Evolutionary conservation across 2,113 vertebrate genomes (phyloP), one percentile per base, ranked within the genome.

Genomic region (Malurus alboscapulatus): DNA sequence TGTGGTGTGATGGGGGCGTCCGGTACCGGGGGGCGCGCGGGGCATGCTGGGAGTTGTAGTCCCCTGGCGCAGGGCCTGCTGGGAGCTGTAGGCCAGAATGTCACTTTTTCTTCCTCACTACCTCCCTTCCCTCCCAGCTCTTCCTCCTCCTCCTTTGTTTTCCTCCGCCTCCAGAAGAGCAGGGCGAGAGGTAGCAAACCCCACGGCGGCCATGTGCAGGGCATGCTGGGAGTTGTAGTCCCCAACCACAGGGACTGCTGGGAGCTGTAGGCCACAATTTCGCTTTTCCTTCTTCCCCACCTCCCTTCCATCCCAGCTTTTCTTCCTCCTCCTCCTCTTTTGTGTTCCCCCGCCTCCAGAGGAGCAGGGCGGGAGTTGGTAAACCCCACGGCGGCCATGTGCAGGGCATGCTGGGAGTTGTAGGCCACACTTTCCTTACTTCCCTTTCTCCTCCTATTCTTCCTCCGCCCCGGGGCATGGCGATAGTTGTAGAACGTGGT

Each of bases 51-150:
- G 82, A 66, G 16, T 8, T 74, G 82, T 66, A 74, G 82, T 57
- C 2, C 13, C 1, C 6, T 1, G 4, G 32, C 17, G n/a, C 40
- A 1, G 22, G 14, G 79, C 24, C 2, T 9, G 69, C 10, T 12
- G 83, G 83, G 76, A 45, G 27, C 0, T 73, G 66, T 38, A 57
- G 87, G n/a, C 24, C 5, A 3, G 10, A 0, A 6, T 21, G 51
- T n/a, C 18, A 17, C 6, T 48, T 34, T 25, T 7, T 16, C 10
- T 5, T 51, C 8, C 4, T 30, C 38, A 38, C 26, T 3, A 10
- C 7, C 5, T 10, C 50, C 24, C 6, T 24, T 45, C 12, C 6
- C 9, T 44, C 27, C 9, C 13, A 11, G 11, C 12, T 44, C 17
- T 6, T 24, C 6, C 21, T n/a, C 12, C 11, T 53, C 19, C 30